Conservation (phyloP, 2,113 vertebrate genomes). For the Bubo scandiacus region DNA sequence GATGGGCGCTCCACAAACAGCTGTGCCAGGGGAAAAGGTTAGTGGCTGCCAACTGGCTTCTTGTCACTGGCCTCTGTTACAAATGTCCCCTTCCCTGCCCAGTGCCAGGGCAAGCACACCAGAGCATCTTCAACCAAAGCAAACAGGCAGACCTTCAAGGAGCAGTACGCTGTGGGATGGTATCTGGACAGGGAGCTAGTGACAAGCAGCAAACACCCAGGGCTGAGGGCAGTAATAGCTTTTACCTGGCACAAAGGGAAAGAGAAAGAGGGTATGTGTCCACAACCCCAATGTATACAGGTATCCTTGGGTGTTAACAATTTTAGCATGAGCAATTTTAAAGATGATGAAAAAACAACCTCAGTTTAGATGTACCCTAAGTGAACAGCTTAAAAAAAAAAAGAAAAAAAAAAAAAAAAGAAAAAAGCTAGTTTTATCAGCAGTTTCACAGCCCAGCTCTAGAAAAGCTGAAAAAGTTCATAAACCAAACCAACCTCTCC, state of each 20-base stretch:
- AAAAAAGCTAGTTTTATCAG: background rate
- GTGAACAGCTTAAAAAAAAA: background rate
- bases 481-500: background rate
- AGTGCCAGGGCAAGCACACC: background rate
- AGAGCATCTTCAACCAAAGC: background rate
- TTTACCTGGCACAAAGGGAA: background rate
- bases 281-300: background rate
- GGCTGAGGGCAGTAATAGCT: background rate
- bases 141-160: rapidly evolving
- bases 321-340: background rate
- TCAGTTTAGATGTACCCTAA: background rate
- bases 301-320: background rate
- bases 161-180: background rate
- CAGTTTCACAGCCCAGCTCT: background rate
- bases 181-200: background rate
- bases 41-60: background rate
- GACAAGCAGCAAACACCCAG: background rate
- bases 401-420: background rate
- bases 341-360: background rate
- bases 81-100: background rate
- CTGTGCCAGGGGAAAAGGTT: background rate
- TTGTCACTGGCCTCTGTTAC: background rate
- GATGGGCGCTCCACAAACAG: background rate
- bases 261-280: background rate
- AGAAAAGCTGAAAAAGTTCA: background rate